Percentiles rank a stretch among this genome's conserved stretches.
phyloP scores from a whole-genome alignment of 2,113 vertebrate genomes.

The Periophthalmodon schlosseri region DNA sequence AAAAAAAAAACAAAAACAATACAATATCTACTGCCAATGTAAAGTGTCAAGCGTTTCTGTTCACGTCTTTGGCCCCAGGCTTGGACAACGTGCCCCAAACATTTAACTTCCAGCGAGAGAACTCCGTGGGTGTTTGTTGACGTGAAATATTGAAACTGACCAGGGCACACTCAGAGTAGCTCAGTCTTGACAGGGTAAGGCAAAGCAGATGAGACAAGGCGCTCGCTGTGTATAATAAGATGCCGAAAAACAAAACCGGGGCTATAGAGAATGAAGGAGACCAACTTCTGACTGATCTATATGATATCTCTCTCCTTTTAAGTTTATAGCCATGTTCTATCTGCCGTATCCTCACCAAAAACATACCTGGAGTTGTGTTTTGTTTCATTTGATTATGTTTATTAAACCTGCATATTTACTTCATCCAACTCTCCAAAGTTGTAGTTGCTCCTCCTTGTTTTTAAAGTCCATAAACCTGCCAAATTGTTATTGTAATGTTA shows the following conservation, averaged over 20 bases:
- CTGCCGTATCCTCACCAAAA: not conserved
- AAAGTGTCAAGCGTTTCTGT: not conserved
- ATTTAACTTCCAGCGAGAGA: slow-evolving; percentile 33
- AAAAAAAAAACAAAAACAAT: not conserved
- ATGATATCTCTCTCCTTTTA: not conserved
- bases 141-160: slow-evolving; percentile 64
- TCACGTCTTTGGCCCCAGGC: not conserved
- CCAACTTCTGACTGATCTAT: slow-evolving; percentile 13
- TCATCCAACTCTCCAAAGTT: too few species aligned
- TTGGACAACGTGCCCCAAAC: slow-evolving; percentile 19
- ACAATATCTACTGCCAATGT: not conserved
- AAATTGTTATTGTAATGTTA: too few species aligned
- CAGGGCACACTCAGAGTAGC: slow-evolving; percentile 32
- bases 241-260: slow-evolving; percentile 23
- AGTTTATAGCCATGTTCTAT: not conserved
- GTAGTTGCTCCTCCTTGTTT: too few species aligned
- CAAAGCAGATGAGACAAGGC: slow-evolving; percentile 42
- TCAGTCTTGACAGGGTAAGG: slow-evolving; percentile 47
- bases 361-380: not conserved
- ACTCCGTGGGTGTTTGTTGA: slow-evolving; percentile 28
- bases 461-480: too few species aligned
- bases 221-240: slow-evolving; percentile 54
- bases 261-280: slow-evolving; percentile 17
- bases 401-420: too few species aligned
- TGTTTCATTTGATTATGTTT: not conserved